Conservation (phyloP, 53 echinoderm and acorn worm genomes). For the Actinopyga echinites region DNA sequence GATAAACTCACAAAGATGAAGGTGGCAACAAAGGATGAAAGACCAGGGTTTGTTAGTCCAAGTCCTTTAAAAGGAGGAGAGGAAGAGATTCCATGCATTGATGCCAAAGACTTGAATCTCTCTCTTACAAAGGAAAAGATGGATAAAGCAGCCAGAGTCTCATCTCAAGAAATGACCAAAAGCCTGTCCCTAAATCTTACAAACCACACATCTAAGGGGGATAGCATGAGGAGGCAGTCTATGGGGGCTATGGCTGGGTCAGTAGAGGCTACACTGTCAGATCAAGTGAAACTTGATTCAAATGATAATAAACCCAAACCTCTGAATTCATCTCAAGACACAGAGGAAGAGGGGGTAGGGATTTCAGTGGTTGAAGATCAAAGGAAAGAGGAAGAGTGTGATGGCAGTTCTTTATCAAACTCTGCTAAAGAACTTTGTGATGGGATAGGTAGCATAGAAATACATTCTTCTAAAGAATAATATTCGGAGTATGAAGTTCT, state of each 20-base stretch:
- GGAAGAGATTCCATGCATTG: slow-evolving; percentile 10
- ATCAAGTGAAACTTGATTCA: too few species aligned
- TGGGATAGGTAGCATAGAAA: too few species aligned
- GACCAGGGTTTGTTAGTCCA: background rate
- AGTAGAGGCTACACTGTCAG: too few species aligned
- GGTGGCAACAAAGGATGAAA: background rate
- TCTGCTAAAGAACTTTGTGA: too few species aligned
- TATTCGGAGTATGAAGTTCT: too few species aligned
- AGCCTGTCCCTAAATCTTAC: slow-evolving; percentile 16
- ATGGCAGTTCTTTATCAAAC: too few species aligned
- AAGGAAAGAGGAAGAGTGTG: too few species aligned
- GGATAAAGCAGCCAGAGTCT: background rate
- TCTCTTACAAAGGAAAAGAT: slow-evolving; percentile 26
- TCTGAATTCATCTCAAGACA: too few species aligned
- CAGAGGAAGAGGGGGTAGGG: too few species aligned
- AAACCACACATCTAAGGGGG: background rate
- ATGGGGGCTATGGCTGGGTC: background rate
- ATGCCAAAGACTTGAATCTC: slow-evolving; percentile 53
- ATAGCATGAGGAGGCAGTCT: background rate
- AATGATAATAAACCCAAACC: too few species aligned
- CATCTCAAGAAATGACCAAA: background rate
- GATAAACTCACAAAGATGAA: background rate
- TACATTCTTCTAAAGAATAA: too few species aligned
- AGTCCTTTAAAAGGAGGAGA: background rate
- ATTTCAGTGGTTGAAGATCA: too few species aligned